Base-by-base conservation (phyloP, 2,797 vertebrate genomes). In the Betta splendens region DNA sequence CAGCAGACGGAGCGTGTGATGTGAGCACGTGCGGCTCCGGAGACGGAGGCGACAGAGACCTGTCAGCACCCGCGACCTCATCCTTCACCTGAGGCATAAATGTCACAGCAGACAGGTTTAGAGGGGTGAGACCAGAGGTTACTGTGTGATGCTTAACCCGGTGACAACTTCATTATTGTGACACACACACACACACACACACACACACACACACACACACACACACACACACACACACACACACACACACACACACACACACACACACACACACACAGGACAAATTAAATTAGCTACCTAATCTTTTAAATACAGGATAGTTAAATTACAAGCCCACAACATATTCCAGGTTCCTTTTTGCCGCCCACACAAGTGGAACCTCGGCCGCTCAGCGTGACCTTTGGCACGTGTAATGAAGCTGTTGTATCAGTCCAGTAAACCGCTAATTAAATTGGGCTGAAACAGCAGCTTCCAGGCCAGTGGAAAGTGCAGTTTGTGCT, bases 401-500 rank as follows among this genome's bases (percentile, higher is more conserved):
- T 86, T 91, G 86, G 70, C 86, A 66, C 79, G 57, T 67, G 79
- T 89, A 90, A 92, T 92, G 85, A 90, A 90, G 87, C 80, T 59
- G 69, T 78, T 84, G 77, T 80, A 83, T 87, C 89, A 84, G 83
- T 88, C 82, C 75, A 81, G 70, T 88, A 83, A 86, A 85, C 82
- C 57, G 78, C 83, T 90, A 89, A 92, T 92, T 89, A 89, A 89
- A 89, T 86, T 72, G 65, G 76, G 86, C 86, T 90, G 87, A 92
- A 89, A 77, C 83, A 89, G 88, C 89, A 88, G 81, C 84, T 82
- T 78, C 39, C 68, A 31, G 69, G 69, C 47, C 60, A 35, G 67
- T 77, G 77, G 63, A 85, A 88, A 89, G 77, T 87, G 86, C 81
- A 64, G 75, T 91, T 89, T 87, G 81, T 70, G 68, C 73, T 88